A percentile compares a stretch with the other conserved stretches of the same genome.
These are phyloP conservation scores for Phrynocephalus forsythii DNA, from an alignment of 2,797 vertebrate genomes.

Conservation along the genomic window DNA sequence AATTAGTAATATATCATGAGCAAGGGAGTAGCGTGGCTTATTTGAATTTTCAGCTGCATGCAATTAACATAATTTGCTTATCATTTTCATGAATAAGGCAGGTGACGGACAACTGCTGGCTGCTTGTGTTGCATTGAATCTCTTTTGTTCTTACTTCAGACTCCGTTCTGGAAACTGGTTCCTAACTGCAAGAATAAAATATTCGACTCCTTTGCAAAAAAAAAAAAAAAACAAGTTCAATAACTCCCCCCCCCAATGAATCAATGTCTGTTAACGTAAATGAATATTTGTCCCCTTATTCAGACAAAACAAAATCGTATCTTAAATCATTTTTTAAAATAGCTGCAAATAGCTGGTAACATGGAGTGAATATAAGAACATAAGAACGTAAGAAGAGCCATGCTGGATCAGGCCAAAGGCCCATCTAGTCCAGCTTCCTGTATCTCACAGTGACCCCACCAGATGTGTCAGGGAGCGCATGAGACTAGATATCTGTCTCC, in stretches of 20 bases:
- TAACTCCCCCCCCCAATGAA: neutral
- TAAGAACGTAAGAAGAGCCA: too few species aligned
- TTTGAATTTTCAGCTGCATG: constrained; percentile 35
- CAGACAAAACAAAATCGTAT: neutral
- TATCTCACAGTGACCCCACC: too few species aligned
- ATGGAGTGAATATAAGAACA: neutral
- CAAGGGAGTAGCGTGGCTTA: neutral
- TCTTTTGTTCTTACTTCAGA: neutral
- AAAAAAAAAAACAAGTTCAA: neutral
- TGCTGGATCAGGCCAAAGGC: too few species aligned
- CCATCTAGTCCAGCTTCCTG: too few species aligned
- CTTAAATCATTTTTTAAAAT: neutral
- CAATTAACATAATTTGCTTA: constrained; percentile 42
- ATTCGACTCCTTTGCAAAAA: neutral
- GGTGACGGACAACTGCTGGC: constrained; percentile 7
- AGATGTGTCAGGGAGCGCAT: too few species aligned
- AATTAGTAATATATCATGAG: constrained; percentile 26
- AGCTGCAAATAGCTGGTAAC: neutral
- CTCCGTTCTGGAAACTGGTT: neutral
- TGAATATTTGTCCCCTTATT: neutral
- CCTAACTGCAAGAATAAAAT: neutral
- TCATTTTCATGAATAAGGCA: constrained; percentile 19
- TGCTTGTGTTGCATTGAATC: neutral
- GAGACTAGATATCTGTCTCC: too few species aligned
- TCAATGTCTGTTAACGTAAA: neutral